Evolutionary conservation across 1,140 invertebrate genomes (phyloP).

Genomic region (Agrypnia vestita): DNA sequence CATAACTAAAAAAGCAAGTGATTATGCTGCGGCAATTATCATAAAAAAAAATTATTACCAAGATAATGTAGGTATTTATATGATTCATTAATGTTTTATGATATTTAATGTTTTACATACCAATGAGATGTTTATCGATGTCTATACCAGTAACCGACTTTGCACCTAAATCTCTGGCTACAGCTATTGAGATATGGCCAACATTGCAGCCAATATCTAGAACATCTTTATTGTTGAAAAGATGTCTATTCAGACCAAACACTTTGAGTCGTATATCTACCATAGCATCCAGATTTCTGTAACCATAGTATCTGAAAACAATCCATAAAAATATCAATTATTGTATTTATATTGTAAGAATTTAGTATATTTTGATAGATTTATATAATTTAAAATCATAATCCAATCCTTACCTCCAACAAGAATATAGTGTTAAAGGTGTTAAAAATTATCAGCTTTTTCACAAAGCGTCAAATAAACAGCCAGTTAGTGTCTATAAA

Average conservation of each 20-base stretch:
- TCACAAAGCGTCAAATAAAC: too few species aligned
- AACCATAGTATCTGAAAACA: constrained; percentile 90
- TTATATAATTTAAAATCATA: too few species aligned
- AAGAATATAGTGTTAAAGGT: too few species aligned
- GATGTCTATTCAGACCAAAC: constrained; percentile 84
- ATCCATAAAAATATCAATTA: neutral
- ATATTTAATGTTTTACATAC: constrained; percentile 63
- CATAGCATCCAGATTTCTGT: constrained; percentile 87
- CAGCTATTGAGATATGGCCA: constrained; percentile 91
- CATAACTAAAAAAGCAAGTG: neutral
- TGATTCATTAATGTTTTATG: neutral
- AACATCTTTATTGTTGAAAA: constrained; percentile 93
- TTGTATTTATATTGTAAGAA: too few species aligned
- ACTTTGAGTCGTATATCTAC: constrained; percentile 87
- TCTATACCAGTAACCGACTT: constrained; percentile 94
- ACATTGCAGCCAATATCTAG: constrained; percentile 99
- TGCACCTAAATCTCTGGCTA: constrained; percentile 90
- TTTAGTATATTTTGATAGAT: too few species aligned
- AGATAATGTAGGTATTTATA: too few species aligned
- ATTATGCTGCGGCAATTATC: neutral
- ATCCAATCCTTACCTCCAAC: too few species aligned
- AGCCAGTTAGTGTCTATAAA: too few species aligned
- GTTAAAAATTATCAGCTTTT: too few species aligned
- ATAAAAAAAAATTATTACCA: neutral
- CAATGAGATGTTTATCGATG: constrained; percentile 92